Evolutionary conservation across 1,140 invertebrate genomes (phyloP).

Genomic region (Macrocentrus cingulum): DNA sequence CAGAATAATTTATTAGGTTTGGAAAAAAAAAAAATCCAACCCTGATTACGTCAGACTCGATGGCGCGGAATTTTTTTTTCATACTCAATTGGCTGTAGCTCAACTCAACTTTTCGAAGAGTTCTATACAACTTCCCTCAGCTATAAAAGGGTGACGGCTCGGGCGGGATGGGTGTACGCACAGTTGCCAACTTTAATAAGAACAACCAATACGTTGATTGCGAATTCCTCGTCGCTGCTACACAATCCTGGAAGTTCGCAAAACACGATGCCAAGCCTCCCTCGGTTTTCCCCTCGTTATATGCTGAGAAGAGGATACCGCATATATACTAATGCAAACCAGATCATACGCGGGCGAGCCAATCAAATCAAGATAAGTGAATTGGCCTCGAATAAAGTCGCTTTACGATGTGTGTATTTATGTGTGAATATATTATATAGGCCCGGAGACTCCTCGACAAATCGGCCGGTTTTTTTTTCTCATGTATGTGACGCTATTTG

Average conservation of each 20-base stretch:
- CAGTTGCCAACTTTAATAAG: slow-evolving; percentile 49
- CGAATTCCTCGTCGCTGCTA: slow-evolving; percentile 35
- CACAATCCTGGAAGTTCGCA: slow-evolving; percentile 38
- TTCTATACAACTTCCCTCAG: slow-evolving; percentile 28
- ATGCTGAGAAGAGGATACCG: background rate
- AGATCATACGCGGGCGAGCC: slow-evolving; percentile 45
- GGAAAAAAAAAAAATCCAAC: too few species aligned
- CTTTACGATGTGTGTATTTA: slow-evolving; percentile 18
- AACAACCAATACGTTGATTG: slow-evolving; percentile 51
- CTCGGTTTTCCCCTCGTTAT: background rate
- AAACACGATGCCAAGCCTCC: slow-evolving; percentile 40
- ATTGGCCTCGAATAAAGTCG: slow-evolving; percentile 39
- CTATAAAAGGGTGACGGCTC: slow-evolving; percentile 36
- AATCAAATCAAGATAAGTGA: slow-evolving; percentile 60
- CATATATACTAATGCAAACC: slow-evolving; percentile 21
- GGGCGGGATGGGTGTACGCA: slow-evolving; percentile 19
- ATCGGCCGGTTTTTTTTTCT: too few species aligned
- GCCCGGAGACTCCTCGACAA: background rate
- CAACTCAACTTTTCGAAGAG: background rate
- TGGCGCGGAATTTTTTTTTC: too few species aligned
- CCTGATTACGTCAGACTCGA: too few species aligned
- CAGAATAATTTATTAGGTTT: too few species aligned
- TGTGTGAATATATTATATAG: too few species aligned
- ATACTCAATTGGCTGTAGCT: too few species aligned
- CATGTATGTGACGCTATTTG: too few species aligned